Evolutionary conservation across 1,140 invertebrate genomes (phyloP).

Genomic region (Diachasmimorpha longicaudata): DNA sequence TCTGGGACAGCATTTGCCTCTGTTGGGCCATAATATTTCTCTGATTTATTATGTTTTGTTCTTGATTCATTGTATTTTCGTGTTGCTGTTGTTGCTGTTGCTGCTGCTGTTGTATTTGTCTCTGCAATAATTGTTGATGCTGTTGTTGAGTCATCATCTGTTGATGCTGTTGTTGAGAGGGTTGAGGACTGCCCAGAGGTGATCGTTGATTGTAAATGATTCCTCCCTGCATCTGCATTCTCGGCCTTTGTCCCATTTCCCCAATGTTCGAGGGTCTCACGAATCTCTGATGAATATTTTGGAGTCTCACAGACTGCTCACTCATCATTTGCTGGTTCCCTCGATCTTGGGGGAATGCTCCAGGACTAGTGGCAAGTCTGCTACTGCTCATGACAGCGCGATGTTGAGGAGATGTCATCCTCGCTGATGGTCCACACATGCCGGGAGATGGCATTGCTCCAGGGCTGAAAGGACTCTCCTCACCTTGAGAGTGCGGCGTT

Average conservation of each 20-base stretch:
- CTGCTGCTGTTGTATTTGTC: constrained; percentile 41
- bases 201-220: constrained; percentile 58
- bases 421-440: constrained; percentile 55
- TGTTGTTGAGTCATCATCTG: constrained; percentile 52
- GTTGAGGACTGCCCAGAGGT: constrained; percentile 53
- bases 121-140: constrained; percentile 60
- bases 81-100: constrained; percentile 64
- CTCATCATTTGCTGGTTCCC: constrained; percentile 53
- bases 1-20: constrained; percentile 56
- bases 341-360: constrained; percentile 59
- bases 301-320: constrained; percentile 48
- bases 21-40: constrained; percentile 59
- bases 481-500: constrained; percentile 69
- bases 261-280: constrained; percentile 50
- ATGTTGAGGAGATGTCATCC: constrained; percentile 68
- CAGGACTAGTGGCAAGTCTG: constrained; percentile 64
- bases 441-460: constrained; percentile 56
- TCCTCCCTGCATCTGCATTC: constrained; percentile 50
- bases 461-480: constrained; percentile 65
- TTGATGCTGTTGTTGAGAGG: constrained; percentile 34
- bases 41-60: constrained; percentile 50
- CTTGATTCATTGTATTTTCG: constrained; percentile 37
- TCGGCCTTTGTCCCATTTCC: constrained; percentile 51
- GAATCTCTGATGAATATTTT: constrained; percentile 50
- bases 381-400: constrained; percentile 51